Conservation (phyloP, 2,797 vertebrate genomes). For the Aratinga solstitialis region DNA sequence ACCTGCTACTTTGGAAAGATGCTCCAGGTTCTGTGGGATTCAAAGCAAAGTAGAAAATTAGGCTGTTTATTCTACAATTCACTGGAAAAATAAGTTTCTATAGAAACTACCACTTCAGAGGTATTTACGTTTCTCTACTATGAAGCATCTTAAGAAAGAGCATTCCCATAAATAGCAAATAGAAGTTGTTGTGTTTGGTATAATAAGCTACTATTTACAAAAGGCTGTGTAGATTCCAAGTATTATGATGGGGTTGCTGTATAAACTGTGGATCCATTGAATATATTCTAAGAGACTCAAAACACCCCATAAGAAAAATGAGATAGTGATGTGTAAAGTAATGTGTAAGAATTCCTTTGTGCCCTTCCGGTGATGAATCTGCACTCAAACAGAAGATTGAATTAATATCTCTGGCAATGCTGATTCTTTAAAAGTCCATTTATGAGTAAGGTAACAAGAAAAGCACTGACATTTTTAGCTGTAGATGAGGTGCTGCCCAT, state of each 20-base stretch:
- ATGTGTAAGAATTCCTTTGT: neutral
- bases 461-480: neutral
- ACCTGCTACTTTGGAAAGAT: neutral
- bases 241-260: neutral
- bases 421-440: slow-evolving; percentile 4
- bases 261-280: neutral
- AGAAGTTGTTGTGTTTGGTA: neutral
- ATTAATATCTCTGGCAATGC: neutral
- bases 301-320: neutral
- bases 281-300: neutral
- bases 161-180: slow-evolving; percentile 43
- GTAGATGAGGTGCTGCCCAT: neutral
- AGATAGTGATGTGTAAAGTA: neutral
- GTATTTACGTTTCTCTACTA: slow-evolving; percentile 43
- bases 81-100: slow-evolving; percentile 54
- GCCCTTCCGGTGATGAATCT: neutral
- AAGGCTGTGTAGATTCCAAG: neutral
- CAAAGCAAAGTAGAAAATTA: slow-evolving; percentile 20
- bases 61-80: slow-evolving; percentile 40
- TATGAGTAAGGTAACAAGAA: slow-evolving; percentile 13
- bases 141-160: slow-evolving; percentile 36
- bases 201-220: slow-evolving; percentile 30
- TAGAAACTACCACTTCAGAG: slow-evolving; percentile 51
- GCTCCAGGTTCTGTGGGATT: neutral
- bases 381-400: neutral